Base-by-base conservation (phyloP, 2,113 vertebrate species). In the Chrysochloris asiatica region DNA sequence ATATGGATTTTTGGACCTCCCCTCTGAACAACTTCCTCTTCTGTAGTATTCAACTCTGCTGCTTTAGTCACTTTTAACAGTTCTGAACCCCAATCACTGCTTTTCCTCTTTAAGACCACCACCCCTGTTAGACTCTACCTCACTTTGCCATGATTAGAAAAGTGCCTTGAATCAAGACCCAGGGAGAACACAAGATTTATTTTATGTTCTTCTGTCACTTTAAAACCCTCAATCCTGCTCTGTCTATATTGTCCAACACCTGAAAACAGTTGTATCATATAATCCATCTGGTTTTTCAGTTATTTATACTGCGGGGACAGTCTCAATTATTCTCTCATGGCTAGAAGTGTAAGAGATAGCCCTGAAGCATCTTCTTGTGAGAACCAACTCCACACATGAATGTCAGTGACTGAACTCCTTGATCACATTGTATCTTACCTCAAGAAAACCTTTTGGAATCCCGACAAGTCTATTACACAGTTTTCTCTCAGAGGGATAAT, bases 371-470 rank as follows among this genome's bases (percentile, higher is more conserved):
- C 63, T 92, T 33, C 84, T 86, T 48, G 41, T 87, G 61, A 87
- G 63, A 84, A 86, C 22, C 33, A 69, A 67, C n/a, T 6, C 43
- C 67, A 38, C 21, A 26, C 24, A 47, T 19, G 45, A 43, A 91
- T 41, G 13, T 63, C 69, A 91, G 78, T 56, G 61, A 84, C 72
- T 61, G 52, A 71, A 91, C 73, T 73, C 81, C n/a, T 89, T 91
- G 54, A 52, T 71, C 26, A 81, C 76, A 30, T 86, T 85, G 45
- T 43, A 56, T 45, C 30, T 84, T 45, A 10, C 52, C 48, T 59
- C n/a, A 69, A 81, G 77, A 38, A 91, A 47, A 88, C 16, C 45
- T 76, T 56, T 6, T 93, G 93, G 80, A 86, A 63, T 28, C 59
- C 63, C 79, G 78, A 89, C 82, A 93, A 71, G 69, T 63, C 73